Base-by-base conservation (phyloP, 2,888 invertebrate genomes). In the Oscheius sp. region DNA sequence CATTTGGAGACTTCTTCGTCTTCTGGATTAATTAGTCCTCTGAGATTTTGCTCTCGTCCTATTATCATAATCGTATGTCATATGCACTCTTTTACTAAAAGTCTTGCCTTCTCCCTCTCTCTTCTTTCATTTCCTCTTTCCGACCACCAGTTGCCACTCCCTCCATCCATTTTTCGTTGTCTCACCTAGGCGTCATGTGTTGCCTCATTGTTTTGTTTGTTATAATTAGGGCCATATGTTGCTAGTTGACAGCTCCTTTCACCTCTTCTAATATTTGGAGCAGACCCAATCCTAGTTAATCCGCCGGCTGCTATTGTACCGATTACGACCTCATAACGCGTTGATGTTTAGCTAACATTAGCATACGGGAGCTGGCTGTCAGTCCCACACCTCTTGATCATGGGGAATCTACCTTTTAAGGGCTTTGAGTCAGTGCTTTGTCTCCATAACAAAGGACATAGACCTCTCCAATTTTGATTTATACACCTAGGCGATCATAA, bases 1-100 rank as follows among this genome's bases (percentile, higher is more conserved):
- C 20, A 3, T 22, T 22, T 12, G 2, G 30, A 28, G 17, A n/a
- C 5, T 30, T 32, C 36, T 32, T n/a, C 54, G 24, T 41, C 59
- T 32, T 14, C n/a, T 38, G 59, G 59, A 59, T 44, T 59, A 44
- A 59, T 59, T 41, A 9, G 28, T 30, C 59, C 59, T 59, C 20
- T 12, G 59, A 59, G 59, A 44, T 44, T 59, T 59, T 26, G 17
- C 41, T 26, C 12, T n/a, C 44, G 59, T 54, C 59, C 44, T 30
- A 59, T 59, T 59, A 59, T 44, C 59, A 59, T 59, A 59, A 59
- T 59, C 59, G 56, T 59, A 44, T 44, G 36, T 41, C 57, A 41
- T 17, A 26, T 28, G 17, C 45, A 45, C 14, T 51, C 33, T 54
- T 54, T 54, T 2, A 47, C 4, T 20, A 3, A 14, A 47, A 4